These are phyloP conservation scores for Machaerirhynchus nigripectus DNA, from an alignment of 2,113 vertebrate species.

Conservation along the genomic window DNA sequence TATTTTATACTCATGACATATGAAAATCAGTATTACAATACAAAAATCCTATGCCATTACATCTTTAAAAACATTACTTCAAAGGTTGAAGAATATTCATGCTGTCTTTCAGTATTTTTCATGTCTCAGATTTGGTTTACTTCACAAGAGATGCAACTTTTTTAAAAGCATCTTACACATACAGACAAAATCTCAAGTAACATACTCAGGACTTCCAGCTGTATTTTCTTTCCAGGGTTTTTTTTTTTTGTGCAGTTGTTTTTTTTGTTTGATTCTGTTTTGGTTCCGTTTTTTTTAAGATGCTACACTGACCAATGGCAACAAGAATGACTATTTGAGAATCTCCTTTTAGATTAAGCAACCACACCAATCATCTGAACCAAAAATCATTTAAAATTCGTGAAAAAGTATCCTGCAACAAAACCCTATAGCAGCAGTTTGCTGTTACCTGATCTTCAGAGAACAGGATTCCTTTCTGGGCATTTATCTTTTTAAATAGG, in stretches of 20 bases:
- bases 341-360: neutral
- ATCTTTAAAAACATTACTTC: neutral
- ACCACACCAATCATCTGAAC: neutral
- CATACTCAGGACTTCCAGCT: neutral
- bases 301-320: neutral
- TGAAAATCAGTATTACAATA: neutral
- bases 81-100: neutral
- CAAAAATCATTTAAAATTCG: neutral
- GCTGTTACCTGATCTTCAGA: constrained; percentile 88
- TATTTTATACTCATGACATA: neutral
- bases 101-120: neutral
- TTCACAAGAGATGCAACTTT: neutral
- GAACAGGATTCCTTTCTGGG: constrained; percentile 90
- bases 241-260: neutral
- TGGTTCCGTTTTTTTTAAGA: neutral
- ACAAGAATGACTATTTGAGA: neutral
- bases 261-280: neutral
- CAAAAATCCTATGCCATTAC: neutral
- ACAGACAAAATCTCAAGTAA: neutral
- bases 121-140: neutral
- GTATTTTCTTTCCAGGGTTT: neutral
- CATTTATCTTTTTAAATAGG: constrained; percentile 95
- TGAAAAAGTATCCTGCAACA: neutral
- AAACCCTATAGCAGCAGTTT: neutral
- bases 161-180: neutral